Percentiles rank a stretch among this genome's conserved stretches.
Conservation (phyloP, 2,888 invertebrate species). For the Phyto melanocephala region DNA sequence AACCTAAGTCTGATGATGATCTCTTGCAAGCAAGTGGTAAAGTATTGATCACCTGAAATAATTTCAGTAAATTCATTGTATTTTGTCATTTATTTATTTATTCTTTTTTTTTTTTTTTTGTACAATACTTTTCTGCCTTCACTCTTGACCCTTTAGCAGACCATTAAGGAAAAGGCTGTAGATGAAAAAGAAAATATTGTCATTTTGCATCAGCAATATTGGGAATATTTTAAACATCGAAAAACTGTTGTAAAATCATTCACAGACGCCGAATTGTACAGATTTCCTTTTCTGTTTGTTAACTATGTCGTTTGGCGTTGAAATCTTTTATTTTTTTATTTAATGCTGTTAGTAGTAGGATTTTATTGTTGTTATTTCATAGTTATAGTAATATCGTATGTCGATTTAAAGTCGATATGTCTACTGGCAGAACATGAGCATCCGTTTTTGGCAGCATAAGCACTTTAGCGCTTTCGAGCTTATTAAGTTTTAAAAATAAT, state of each 20-base stretch:
- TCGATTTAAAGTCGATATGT: slow-evolving; percentile 65
- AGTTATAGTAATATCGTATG: slow-evolving; percentile 51
- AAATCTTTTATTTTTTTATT: not conserved
- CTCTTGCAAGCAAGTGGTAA: slow-evolving; percentile 51
- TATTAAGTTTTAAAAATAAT: slow-evolving; percentile 50
- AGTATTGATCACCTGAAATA: slow-evolving; percentile 60
- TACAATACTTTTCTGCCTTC: no score
- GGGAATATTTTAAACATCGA: slow-evolving; percentile 48
- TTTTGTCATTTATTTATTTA: slow-evolving; percentile 47
- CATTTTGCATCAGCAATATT: slow-evolving; percentile 37
- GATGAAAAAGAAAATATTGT: slow-evolving; percentile 21
- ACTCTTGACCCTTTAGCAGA: slow-evolving; percentile 43
- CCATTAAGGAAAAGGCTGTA: not conserved
- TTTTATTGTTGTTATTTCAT: slow-evolving; percentile 18
- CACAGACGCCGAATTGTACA: slow-evolving; percentile 68
- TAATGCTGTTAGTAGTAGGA: slow-evolving; percentile 32
- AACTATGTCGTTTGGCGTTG: not conserved
- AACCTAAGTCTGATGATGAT: slow-evolving; percentile 49
- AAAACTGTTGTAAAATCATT: slow-evolving; percentile 69
- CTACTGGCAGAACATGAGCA: slow-evolving; percentile 67
- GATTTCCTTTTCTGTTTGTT: slow-evolving; percentile 61
- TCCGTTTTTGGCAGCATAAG: slow-evolving; percentile 64
- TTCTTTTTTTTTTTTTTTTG: no score
- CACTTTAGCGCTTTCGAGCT: slow-evolving; percentile 56
- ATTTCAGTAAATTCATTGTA: slow-evolving; percentile 49